phyloP scores from a whole-genome alignment of 2,888 invertebrate species.

The Phytoseiulus persimilis region DNA sequence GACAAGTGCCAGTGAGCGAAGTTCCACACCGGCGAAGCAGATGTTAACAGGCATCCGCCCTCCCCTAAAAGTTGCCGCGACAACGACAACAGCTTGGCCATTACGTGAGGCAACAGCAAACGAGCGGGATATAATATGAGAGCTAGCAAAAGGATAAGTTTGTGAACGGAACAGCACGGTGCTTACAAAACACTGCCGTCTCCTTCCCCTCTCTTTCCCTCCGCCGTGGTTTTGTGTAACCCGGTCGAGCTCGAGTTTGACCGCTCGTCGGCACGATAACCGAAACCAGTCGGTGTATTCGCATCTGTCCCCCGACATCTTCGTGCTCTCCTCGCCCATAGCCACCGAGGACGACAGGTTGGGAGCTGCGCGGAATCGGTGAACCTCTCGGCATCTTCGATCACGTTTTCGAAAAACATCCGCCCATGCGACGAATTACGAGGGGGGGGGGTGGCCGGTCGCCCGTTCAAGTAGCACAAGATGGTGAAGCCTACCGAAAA shows the following conservation, averaged over 20 bases:
- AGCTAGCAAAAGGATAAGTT: not conserved
- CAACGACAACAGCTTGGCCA: not conserved
- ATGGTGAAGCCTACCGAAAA: too few relatives aligned
- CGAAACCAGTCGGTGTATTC: too few relatives aligned
- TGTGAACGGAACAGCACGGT: not conserved
- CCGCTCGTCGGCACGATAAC: not conserved
- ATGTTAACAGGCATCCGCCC: not conserved
- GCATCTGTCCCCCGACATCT: too few relatives aligned
- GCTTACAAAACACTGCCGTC: not conserved
- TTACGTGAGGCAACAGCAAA: not conserved
- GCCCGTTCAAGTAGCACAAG: too few relatives aligned
- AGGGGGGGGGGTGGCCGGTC: too few relatives aligned
- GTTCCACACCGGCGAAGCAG: not conserved
- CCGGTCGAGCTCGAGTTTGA: not conserved
- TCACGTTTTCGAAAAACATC: too few relatives aligned
- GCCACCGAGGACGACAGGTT: too few relatives aligned
- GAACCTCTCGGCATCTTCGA: too few relatives aligned
- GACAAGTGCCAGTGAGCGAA: not conserved
- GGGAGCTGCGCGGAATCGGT: too few relatives aligned
- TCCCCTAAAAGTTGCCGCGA: not conserved
- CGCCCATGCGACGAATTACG: too few relatives aligned
- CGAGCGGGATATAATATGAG: not conserved
- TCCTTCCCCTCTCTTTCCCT: too few relatives aligned
- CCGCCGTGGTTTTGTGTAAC: not conserved
- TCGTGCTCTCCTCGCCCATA: too few relatives aligned